Evolutionary conservation across 2,888 invertebrate genomes (phyloP).

Genomic region (Gortyna flavago): DNA sequence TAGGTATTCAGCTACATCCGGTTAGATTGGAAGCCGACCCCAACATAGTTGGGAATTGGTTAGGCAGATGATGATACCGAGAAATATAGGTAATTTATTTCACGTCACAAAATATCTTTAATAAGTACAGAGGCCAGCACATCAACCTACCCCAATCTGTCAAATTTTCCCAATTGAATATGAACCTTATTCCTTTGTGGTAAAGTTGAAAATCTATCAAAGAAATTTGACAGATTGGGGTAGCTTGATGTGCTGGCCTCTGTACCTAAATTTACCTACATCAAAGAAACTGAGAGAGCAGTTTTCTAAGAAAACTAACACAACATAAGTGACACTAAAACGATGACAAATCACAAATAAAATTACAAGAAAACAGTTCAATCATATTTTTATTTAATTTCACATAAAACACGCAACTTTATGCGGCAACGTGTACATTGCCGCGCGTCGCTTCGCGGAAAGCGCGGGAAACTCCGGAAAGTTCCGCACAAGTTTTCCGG

Average conservation of each 20-base stretch:
- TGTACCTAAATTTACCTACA: background rate
- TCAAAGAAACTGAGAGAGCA: background rate
- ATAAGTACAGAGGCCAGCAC: too few species aligned
- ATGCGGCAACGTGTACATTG: constrained; percentile 23
- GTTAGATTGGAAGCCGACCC: too few species aligned
- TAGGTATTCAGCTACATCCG: too few species aligned
- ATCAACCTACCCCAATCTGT: too few species aligned
- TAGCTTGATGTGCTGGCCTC: too few species aligned
- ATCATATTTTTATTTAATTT: constrained; percentile 27
- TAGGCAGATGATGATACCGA: too few species aligned
- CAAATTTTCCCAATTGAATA: too few species aligned
- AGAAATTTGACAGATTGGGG: too few species aligned
- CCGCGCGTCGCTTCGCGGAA: constrained; percentile 68
- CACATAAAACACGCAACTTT: constrained; percentile 23
- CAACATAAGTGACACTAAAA: background rate
- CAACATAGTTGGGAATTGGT: too few species aligned
- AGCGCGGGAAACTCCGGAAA: constrained; percentile 87
- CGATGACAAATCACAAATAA: constrained; percentile 15
- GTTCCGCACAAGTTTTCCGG: constrained; percentile 78
- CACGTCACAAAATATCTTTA: background rate
- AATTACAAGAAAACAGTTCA: constrained; percentile 12
- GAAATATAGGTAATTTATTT: background rate
- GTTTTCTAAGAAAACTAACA: constrained; percentile 5
- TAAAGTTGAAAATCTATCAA: too few species aligned
- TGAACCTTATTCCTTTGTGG: too few species aligned